Conservation (phyloP, 2,888 invertebrate species). For the Cremastinae sp. region DNA sequence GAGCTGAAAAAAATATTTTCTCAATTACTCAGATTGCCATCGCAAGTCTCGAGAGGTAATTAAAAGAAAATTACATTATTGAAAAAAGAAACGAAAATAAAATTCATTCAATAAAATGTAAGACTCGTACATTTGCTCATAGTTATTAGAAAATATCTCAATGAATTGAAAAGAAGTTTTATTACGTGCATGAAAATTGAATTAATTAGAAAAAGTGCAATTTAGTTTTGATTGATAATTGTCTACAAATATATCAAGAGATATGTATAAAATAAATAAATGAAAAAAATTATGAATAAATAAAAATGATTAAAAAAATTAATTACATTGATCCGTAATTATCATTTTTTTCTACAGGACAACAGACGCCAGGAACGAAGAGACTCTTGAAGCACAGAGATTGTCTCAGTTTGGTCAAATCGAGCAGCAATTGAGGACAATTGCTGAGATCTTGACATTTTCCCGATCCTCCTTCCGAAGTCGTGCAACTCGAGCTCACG, state of each 20-base stretch:
- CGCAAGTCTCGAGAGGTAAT: no score
- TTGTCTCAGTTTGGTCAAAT: conserved; percentile 90
- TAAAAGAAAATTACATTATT: no score
- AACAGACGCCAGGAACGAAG: conserved; percentile 95
- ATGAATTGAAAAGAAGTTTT: no score
- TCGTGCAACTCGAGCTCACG: conserved; percentile 87
- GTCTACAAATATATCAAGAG: not conserved
- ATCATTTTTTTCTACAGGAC: conserved; percentile 82
- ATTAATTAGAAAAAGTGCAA: not conserved
- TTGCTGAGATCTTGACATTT: conserved; percentile 93
- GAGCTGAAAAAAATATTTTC: conserved; percentile 54
- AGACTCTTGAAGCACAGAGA: conserved; percentile 95
- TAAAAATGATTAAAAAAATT: not conserved
- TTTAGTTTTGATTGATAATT: not conserved
- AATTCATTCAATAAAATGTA: no score
- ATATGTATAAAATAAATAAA: not conserved
- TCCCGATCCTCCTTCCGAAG: conserved; percentile 90
- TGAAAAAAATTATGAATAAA: not conserved
- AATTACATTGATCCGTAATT: conserved; percentile 56
- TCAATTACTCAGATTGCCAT: not conserved
- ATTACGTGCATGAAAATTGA: no score
- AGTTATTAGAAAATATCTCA: no score
- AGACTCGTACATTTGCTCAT: no score
- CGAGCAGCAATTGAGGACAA: conserved; percentile 91
- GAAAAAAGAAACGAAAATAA: no score